Percentiles rank a stretch among this genome's conserved stretches.
These are phyloP conservation scores for Macropodus opercularis DNA, from an alignment of 2,797 vertebrate genomes.

Conservation along the genomic window DNA sequence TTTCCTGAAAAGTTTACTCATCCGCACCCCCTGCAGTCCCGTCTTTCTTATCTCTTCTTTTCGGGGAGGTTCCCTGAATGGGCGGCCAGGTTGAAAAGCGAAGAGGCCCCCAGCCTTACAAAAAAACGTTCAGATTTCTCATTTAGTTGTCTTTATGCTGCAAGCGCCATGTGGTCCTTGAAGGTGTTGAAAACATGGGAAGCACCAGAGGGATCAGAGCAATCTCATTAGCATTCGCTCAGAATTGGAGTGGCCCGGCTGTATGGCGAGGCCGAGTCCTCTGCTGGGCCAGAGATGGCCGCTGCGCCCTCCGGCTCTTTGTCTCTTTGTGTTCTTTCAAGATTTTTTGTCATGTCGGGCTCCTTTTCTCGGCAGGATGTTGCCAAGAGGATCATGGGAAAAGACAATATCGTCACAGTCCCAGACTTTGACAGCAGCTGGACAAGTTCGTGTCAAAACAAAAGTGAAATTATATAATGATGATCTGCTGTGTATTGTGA, in stretches of 20 bases:
- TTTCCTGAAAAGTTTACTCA: constrained; percentile 63
- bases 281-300: constrained; percentile 72
- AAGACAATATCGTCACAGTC: constrained; percentile 46
- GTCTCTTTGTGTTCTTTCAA: constrained; percentile 95
- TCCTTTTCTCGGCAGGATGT: constrained; percentile 85
- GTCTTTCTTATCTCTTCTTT: constrained; percentile 91
- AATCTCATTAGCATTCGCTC: constrained; percentile 90
- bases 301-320: constrained; percentile 93
- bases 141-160: constrained; percentile 99
- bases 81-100: constrained; percentile 94
- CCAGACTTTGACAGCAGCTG: constrained; percentile 19
- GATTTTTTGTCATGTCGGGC: constrained; percentile 83
- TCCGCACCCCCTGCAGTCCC: constrained; percentile 63
- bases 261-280: constrained; percentile 74
- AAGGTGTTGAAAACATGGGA: constrained; percentile 99
- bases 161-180: constrained; percentile 98
- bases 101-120: constrained; percentile 74
- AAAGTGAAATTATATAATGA: constrained; percentile 14
- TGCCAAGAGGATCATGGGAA: constrained; percentile 94
- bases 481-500: not conserved
- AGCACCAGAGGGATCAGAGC: constrained; percentile 98
- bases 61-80: constrained; percentile 89
- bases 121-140: constrained; percentile 98
- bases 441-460: constrained; percentile 5
- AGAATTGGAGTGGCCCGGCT: constrained; percentile 94